A percentile compares a stretch with the other conserved stretches of the same genome.
Conservation (phyloP, 2,797 vertebrate species). For the Enteromius mattozi region DNA sequence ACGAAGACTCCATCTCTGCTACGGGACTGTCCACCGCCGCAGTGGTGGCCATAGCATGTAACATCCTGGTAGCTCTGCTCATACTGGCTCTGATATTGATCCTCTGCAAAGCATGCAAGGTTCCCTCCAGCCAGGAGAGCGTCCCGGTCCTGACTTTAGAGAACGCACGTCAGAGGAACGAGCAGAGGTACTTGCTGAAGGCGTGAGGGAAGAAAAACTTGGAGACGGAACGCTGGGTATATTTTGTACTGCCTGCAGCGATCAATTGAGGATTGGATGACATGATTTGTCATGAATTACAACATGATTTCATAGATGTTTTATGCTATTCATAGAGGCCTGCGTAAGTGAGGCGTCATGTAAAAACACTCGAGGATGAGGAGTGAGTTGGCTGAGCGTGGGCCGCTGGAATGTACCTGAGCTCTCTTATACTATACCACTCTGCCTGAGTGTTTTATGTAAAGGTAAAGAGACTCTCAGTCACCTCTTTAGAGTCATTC, state of each 20-base stretch:
- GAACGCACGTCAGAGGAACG: conserved; percentile 68
- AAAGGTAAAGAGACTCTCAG: conserved; percentile 72
- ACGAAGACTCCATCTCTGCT: conserved; percentile 11
- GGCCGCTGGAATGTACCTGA: conserved; percentile 46
- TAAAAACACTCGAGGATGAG: conserved; percentile 33
- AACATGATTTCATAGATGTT: conserved; percentile 23
- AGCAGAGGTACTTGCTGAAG: conserved; percentile 79
- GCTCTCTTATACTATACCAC: conserved; percentile 51
- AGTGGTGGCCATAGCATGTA: conserved; percentile 81
- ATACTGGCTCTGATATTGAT: conserved; percentile 80
- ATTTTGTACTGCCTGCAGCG: background rate
- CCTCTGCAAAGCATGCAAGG: conserved; percentile 79
- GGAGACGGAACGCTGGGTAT: background rate
- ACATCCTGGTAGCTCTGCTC: conserved; percentile 76
- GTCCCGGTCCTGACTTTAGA: conserved; percentile 71
- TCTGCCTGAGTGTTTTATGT: conserved; percentile 69
- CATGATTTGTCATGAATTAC: conserved; percentile 35
- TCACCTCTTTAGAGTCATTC: conserved; percentile 67
- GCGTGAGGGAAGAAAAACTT: conserved; percentile 68
- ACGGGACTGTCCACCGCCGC: conserved; percentile 77
- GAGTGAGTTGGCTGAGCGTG: conserved; percentile 21
- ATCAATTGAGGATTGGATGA: background rate
- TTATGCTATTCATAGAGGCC: conserved; percentile 11
- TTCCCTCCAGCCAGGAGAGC: conserved; percentile 79
- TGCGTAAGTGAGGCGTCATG: conserved; percentile 17